Evolutionary conservation across 2,113 vertebrate genomes (phyloP).

Genomic region (Sylvia atricapilla): DNA sequence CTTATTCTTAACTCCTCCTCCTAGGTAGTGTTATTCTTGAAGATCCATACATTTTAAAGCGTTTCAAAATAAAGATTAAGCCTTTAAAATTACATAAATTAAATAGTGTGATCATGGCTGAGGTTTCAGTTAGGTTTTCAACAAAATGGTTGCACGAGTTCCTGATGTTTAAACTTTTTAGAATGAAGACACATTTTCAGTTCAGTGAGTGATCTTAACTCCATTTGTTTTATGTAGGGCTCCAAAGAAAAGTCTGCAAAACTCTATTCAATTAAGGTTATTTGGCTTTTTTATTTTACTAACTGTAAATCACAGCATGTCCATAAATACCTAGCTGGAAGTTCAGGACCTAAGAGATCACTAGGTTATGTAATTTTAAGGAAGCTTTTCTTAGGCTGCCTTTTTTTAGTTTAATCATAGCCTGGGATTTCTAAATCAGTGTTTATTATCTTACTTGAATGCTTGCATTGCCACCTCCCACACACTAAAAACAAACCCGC

Average conservation of each 20-base stretch:
- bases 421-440: slow-evolving; percentile 55
- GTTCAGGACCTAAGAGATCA: slow-evolving; percentile 26
- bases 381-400: slow-evolving; percentile 58
- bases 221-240: background rate
- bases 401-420: slow-evolving; percentile 71
- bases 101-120: background rate
- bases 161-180: background rate
- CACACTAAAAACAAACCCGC: background rate
- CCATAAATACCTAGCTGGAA: slow-evolving; percentile 14
- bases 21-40: background rate
- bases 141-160: background rate
- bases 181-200: background rate
- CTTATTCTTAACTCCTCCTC: background rate
- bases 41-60: background rate
- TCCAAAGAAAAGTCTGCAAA: background rate
- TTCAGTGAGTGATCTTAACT: background rate
- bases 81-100: background rate
- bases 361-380: slow-evolving; percentile 43
- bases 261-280: background rate
- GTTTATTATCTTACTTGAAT: slow-evolving; percentile 70
- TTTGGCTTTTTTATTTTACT: background rate
- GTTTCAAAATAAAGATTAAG: background rate
- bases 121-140: background rate
- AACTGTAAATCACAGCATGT: background rate
- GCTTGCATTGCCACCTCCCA: slow-evolving; percentile 61